Evolutionary conservation across 2,888 invertebrate species (phyloP), one percentile per base, ranked within the genome.

Genomic region (Helleia helle): DNA sequence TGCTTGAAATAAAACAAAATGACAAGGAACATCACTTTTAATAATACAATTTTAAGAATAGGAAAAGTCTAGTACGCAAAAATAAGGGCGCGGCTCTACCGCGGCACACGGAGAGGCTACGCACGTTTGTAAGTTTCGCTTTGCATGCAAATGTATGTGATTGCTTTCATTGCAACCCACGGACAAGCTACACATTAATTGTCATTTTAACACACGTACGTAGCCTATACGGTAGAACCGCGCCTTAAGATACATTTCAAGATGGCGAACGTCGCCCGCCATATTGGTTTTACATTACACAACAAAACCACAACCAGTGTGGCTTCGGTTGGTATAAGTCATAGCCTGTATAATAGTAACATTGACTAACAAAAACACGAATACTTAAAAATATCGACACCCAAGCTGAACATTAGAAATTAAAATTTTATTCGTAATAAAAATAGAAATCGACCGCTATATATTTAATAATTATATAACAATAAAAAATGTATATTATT

Each of bases 1-100:
- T 52, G 38, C 54, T 50, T 42, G 52, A 52, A 50, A 50, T 53
- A 38, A 49, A 41, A 50, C n/a, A n/a, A n/a, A n/a, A n/a, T n/a
- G 52, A 34, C 42, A 56, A 68, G 67, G 68, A 73, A 74, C 68
- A 54, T 58, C 46, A 48, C 46, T 46, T 22, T 22, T 49, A 38
- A 40, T 38, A 45, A 36, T 24, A 42, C 24, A 39, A 29, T 13
- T 38, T 26, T 30, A 24, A 8, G 24, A 24, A 24, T 29, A 30
- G 39, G 15, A 13, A 18, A 34, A 12, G 4, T 12, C 34, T 22
- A 34, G 18, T 18, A 15, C 15, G 34, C 18, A 22, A 34, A 18
- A 18, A 34, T 8, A 22, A n/a, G n/a, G n/a, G n/a, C n/a, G n/a
- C n/a, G n/a, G n/a, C n/a, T n/a, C n/a, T n/a, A n/a, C n/a, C n/a